Conservation (phyloP, 1,140 invertebrate species). For the Andrena cerasifolii region DNA sequence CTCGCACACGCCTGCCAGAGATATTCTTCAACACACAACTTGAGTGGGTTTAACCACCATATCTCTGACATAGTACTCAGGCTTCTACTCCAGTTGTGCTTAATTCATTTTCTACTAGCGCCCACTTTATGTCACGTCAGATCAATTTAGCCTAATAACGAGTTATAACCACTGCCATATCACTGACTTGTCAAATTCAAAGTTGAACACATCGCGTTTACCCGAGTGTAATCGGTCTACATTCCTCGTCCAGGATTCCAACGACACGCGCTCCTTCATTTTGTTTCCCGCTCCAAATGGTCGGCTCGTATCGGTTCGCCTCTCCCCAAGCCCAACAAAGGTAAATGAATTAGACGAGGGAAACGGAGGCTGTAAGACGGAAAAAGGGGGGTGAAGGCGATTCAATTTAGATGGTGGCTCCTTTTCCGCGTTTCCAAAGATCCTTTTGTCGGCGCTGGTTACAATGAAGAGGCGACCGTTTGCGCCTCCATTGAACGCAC, state of each 20-base stretch:
- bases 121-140: too few species aligned
- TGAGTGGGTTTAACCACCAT: too few species aligned
- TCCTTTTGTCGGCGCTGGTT: constrained; percentile 40
- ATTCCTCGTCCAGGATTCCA: background rate
- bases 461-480: constrained; percentile 33
- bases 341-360: constrained; percentile 31
- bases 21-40: too few species aligned
- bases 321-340: background rate
- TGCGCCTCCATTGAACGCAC: constrained; percentile 28
- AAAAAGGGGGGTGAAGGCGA: constrained; percentile 10
- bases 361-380: background rate
- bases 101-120: too few species aligned
- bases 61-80: too few species aligned
- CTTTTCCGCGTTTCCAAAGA: constrained; percentile 38
- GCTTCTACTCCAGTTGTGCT: too few species aligned
- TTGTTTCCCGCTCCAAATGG: background rate
- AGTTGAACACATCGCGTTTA: too few species aligned
- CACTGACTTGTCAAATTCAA: too few species aligned
- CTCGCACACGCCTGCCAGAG: too few species aligned
- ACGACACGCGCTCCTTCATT: background rate
- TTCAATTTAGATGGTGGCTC: constrained; percentile 56
- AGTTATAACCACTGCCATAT: too few species aligned
- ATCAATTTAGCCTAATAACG: too few species aligned
- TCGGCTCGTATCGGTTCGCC: background rate
- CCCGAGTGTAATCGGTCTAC: too few species aligned